Evolutionary conservation across 2,888 invertebrate genomes (phyloP).

Genomic region (Callosobruchus maculatus): DNA sequence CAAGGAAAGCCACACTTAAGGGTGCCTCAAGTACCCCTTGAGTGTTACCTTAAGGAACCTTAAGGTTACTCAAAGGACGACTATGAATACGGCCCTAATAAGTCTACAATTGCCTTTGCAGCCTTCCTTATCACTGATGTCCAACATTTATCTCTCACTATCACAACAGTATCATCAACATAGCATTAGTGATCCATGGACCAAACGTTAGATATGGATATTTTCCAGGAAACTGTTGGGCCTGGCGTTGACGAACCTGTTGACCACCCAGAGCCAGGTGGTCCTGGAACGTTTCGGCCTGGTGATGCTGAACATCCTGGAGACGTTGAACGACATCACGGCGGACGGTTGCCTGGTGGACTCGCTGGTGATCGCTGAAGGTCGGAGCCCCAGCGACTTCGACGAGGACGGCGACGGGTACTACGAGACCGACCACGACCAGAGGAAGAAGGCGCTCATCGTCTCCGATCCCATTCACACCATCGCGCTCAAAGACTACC

Average conservation of each 20-base stretch:
- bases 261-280: slow-evolving; percentile 65
- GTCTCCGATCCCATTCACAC: slow-evolving; percentile 77
- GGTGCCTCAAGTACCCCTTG: too few species aligned
- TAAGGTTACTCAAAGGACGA: too few species aligned
- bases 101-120: too few species aligned
- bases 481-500: slow-evolving; percentile 68
- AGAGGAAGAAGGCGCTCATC: slow-evolving; percentile 64
- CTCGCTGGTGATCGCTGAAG: slow-evolving; percentile 42
- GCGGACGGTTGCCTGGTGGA: slow-evolving; percentile 52
- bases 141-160: too few species aligned
- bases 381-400: slow-evolving; percentile 44
- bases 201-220: too few species aligned
- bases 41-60: too few species aligned
- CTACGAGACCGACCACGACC: slow-evolving; percentile 71
- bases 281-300: slow-evolving; percentile 70
- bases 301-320: slow-evolving; percentile 70
- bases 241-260: slow-evolving; percentile 63
- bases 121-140: too few species aligned
- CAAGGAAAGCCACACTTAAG: too few species aligned
- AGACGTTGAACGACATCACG: slow-evolving; percentile 77
- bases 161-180: too few species aligned
- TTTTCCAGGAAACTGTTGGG: slow-evolving; percentile 28
- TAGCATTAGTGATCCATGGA: too few species aligned
- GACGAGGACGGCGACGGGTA: slow-evolving; percentile 56
- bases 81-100: too few species aligned